Evolutionary conservation across 2,113 vertebrate genomes (phyloP).

Genomic region (Piaya cayana): DNA sequence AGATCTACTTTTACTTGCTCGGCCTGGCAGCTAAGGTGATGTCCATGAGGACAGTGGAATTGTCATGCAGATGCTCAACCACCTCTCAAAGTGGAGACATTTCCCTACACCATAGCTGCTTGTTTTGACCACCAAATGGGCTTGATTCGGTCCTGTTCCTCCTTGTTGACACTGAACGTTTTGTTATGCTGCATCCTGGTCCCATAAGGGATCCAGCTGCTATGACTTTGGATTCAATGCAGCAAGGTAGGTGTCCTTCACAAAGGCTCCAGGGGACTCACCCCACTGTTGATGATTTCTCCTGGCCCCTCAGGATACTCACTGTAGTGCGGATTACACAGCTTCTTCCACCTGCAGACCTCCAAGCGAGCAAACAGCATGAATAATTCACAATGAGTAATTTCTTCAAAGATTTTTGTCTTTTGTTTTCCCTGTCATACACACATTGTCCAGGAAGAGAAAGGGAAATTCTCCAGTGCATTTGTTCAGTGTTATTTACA

Average conservation of each 20-base stretch:
- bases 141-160: neutral
- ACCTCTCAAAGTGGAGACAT: neutral
- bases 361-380: neutral
- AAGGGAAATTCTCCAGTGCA: neutral
- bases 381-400: constrained; percentile 10
- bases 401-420: neutral
- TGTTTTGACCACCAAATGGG: neutral
- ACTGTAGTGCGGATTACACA: neutral
- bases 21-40: neutral
- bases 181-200: neutral
- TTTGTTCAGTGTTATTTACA: neutral
- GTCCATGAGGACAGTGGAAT: neutral
- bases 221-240: neutral
- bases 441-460: neutral
- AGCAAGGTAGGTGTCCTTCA: neutral
- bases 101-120: neutral
- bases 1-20: neutral
- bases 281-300: neutral
- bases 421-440: neutral
- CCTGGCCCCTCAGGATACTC: neutral
- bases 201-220: neutral
- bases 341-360: neutral
- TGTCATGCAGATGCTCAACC: neutral
- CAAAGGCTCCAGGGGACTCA: neutral
- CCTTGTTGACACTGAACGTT: neutral